phyloP scores from a whole-genome alignment of 2,888 invertebrate species.

The Stegana nigrithorax region DNA sequence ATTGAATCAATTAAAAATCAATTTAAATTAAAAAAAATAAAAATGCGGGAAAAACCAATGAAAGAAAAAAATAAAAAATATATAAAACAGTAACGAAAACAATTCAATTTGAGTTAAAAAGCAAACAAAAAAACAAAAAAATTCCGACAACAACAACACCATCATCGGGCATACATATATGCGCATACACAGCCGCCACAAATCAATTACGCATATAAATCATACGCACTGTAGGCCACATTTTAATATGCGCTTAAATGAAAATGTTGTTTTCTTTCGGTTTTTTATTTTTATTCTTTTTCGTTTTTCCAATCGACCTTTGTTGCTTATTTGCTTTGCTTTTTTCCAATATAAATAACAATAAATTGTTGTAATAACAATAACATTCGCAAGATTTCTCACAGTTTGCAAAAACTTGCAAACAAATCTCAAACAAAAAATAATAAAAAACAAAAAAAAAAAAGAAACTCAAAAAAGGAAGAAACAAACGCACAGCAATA shows the following conservation, averaged over 20 bases:
- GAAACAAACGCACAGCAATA: slow-evolving; percentile 28
- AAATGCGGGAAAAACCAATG: too few relatives aligned
- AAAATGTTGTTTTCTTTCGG: neutral
- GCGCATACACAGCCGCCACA: neutral
- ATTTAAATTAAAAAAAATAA: too few relatives aligned
- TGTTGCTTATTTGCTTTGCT: neutral
- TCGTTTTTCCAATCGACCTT: too few relatives aligned
- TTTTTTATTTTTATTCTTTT: neutral
- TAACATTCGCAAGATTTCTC: slow-evolving; percentile 5
- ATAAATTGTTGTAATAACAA: slow-evolving; percentile 5
- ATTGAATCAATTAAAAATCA: too few relatives aligned
- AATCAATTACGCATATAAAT: slow-evolving; percentile 2
- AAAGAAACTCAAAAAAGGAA: neutral
- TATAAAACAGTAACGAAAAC: neutral
- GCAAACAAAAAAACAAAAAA: neutral
- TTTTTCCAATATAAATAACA: neutral
- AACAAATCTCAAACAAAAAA: neutral
- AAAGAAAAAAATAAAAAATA: neutral
- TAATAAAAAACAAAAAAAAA: neutral
- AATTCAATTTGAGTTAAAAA: neutral
- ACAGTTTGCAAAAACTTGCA: slow-evolving; percentile 3
- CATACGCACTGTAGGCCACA: slow-evolving; percentile 1
- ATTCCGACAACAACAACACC: neutral
- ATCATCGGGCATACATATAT: neutral
- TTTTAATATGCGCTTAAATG: neutral